A percentile compares a stretch with the other conserved stretches of the same genome.
Evolutionary conservation across 2,113 vertebrate genomes (phyloP).

Genomic region (Haemorhous mexicanus): DNA sequence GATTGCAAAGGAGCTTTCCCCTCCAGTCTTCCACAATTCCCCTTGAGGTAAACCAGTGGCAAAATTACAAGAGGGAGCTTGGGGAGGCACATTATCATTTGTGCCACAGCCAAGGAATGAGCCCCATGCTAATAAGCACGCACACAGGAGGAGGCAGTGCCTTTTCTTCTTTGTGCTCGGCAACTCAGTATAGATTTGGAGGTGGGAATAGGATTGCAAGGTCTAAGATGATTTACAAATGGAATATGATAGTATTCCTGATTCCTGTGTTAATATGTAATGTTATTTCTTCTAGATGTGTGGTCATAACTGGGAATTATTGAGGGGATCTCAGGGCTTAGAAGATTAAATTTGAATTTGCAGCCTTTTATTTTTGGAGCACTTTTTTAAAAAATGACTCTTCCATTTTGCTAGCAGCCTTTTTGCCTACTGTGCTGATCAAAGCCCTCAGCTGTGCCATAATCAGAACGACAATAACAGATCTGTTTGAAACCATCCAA

Average conservation of each 20-base stretch:
- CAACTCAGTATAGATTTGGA: background rate
- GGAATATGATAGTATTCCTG: background rate
- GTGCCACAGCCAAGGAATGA: background rate
- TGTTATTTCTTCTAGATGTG: background rate
- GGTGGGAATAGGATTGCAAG: background rate
- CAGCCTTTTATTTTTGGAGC: background rate
- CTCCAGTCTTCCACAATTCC: background rate
- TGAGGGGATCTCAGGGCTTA: background rate
- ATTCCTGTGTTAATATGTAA: background rate
- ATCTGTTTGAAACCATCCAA: background rate
- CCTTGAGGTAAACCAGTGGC: background rate
- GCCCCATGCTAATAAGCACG: background rate
- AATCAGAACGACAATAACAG: background rate
- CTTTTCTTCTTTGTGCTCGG: background rate
- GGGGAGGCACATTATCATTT: background rate
- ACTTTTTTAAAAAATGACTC: background rate
- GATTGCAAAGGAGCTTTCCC: background rate
- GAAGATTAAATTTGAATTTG: background rate
- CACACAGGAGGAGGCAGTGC: background rate
- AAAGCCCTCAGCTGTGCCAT: background rate
- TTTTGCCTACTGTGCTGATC: conserved; percentile 2
- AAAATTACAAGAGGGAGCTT: background rate
- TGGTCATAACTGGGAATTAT: background rate
- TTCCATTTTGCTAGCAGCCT: background rate
- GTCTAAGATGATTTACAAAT: background rate